These are phyloP conservation scores for Diadema setosum DNA, from an alignment of 35 echinoderm and acorn worm species.

Conservation along the genomic window DNA sequence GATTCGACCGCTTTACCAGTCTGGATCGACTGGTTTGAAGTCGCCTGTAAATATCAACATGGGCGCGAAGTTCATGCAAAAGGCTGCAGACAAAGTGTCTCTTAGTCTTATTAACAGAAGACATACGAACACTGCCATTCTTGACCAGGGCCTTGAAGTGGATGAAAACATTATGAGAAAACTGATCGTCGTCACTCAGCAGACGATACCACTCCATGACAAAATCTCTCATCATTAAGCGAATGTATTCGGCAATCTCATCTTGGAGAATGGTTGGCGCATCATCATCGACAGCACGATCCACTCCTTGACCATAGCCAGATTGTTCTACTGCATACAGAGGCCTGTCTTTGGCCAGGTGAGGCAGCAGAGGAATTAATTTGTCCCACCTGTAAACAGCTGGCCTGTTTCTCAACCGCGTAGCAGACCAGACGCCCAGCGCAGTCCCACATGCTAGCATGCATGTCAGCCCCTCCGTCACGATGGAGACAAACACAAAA, in stretches of 20 bases:
- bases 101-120: background rate
- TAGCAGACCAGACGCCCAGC: background rate
- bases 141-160: background rate
- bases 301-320: background rate
- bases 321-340: background rate
- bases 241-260: background rate
- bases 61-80: background rate
- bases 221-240: background rate
- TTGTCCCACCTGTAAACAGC: background rate
- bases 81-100: background rate
- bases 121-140: background rate
- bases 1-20: background rate
- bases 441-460: background rate
- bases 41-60: background rate
- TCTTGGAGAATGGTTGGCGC: background rate
- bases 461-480: background rate
- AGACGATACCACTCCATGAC: background rate
- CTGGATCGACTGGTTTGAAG: background rate
- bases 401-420: background rate
- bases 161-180: background rate
- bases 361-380: background rate
- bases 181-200: background rate
- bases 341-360: background rate
- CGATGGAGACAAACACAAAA: background rate
- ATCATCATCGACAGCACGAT: background rate